Evolutionary conservation across 2,888 invertebrate species (phyloP), one percentile per base, ranked within the genome.

Genomic region (Microctonus hyperodae): DNA sequence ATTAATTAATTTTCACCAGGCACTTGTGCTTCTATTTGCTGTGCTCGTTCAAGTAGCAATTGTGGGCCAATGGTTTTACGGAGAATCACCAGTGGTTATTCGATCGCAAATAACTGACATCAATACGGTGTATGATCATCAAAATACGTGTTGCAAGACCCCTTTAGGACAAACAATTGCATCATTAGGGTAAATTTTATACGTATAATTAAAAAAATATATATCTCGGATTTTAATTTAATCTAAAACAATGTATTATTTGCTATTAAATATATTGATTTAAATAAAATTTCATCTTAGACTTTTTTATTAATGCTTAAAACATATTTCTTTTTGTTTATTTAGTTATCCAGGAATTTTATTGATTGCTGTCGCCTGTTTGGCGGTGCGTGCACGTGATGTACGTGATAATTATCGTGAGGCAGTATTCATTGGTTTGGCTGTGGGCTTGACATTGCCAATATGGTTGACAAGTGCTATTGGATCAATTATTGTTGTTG

Each of bases 321-420:
- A n/a, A n/a, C n/a, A n/a, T n/a, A n/a, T n/a, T n/a, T n/a, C 20
- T 64, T 9, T 58, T 25, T 65, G 69, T 70, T 60, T 57, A 64
- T 58, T 25, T 74, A 83, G 82, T 57, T 83, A 97, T 85, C 92
- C 95, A 61, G 91, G 94, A 75, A 92, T 94, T 81, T 87, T 97
- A 68, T 91, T 96, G 74, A 86, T 94, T 58, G 91, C 95, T 77
- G 95, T 95, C 66, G 92, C 93, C 69, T 90, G 94, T 65, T 87
- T 96, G 75, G 93, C 96, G 62, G 88, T 95, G 72, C 90, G 94
- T 79, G 94, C 96, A 62, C 88, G 94, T 48, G 93, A 94, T 60
- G 95, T 96, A 70, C 90, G 95, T 65, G 96, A 96, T 85, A 97
- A 97, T 85, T 95, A 96, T 84, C 88, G 96, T 60, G 97, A 97